These are phyloP conservation scores for Haemorhous mexicanus DNA, from an alignment of 2,113 vertebrate species.

Conservation along the genomic window DNA sequence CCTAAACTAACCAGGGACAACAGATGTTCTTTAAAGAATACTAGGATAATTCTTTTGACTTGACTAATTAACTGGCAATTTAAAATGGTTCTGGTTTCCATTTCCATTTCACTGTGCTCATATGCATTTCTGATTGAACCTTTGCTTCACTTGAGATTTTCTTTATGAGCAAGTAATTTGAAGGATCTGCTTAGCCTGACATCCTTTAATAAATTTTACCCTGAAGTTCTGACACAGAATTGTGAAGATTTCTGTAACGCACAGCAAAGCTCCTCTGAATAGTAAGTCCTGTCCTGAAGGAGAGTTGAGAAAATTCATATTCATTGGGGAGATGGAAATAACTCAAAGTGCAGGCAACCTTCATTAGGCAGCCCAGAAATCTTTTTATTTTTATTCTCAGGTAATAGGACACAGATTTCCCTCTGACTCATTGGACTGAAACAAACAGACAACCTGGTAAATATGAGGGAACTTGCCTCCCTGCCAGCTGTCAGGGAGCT, in stretches of 20 bases:
- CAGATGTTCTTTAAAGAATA: slow-evolving; percentile 10
- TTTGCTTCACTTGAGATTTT: background rate
- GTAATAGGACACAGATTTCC: background rate
- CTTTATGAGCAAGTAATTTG: background rate
- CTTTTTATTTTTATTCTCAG: background rate
- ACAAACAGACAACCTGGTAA: background rate
- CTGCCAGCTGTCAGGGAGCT: background rate
- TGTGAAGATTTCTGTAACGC: background rate
- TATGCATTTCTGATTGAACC: background rate
- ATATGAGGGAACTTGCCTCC: background rate
- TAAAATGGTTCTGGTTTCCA: background rate
- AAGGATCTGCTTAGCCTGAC: background rate
- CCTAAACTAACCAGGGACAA: background rate
- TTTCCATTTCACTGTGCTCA: background rate
- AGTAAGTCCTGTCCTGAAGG: background rate
- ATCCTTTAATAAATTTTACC: background rate
- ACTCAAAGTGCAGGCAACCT: background rate
- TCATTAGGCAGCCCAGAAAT: background rate
- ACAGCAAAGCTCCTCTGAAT: background rate
- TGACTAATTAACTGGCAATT: background rate
- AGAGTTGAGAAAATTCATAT: background rate
- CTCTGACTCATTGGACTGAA: background rate
- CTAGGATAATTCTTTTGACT: background rate
- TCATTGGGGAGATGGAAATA: background rate
- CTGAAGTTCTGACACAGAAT: background rate